phyloP scores from a whole-genome alignment of 2,888 invertebrate genomes.

The Platycnemis pennipes region DNA sequence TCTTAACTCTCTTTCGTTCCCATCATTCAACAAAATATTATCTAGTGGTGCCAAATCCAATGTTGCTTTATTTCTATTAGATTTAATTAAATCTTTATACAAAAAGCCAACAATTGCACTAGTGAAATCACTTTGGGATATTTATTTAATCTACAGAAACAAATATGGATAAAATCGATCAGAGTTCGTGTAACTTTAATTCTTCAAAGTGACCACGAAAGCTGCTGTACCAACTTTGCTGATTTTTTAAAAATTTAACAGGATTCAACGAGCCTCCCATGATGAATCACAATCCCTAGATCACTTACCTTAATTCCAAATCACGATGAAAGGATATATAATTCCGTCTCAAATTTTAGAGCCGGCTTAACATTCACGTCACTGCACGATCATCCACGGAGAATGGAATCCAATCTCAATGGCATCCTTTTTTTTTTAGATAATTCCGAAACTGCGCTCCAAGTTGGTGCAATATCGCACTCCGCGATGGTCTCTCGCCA shows the following conservation, averaged over 20 bases:
- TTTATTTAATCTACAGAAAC: neutral
- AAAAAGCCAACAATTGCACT: neutral
- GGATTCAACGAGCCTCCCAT: too few species aligned
- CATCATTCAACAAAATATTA: too few species aligned
- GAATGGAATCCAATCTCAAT: neutral
- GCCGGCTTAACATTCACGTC: neutral
- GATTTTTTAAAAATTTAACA: neutral
- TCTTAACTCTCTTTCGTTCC: too few species aligned
- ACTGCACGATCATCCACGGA: neutral
- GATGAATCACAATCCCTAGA: neutral
- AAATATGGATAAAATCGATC: neutral
- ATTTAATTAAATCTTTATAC: neutral
- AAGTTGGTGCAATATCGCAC: neutral
- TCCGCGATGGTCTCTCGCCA: neutral
- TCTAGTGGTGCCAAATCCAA: too few species aligned
- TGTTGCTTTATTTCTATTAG: neutral
- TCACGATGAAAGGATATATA: neutral
- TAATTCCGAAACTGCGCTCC: neutral
- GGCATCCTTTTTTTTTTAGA: neutral
- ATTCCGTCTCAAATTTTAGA: neutral
- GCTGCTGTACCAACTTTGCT: neutral
- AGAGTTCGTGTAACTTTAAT: neutral
- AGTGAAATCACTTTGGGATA: neutral
- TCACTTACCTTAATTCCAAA: neutral
- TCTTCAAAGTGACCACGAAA: neutral